Evolutionary conservation across 2,888 invertebrate genomes (phyloP).

Genomic region (Alloscopus bannaensis): DNA sequence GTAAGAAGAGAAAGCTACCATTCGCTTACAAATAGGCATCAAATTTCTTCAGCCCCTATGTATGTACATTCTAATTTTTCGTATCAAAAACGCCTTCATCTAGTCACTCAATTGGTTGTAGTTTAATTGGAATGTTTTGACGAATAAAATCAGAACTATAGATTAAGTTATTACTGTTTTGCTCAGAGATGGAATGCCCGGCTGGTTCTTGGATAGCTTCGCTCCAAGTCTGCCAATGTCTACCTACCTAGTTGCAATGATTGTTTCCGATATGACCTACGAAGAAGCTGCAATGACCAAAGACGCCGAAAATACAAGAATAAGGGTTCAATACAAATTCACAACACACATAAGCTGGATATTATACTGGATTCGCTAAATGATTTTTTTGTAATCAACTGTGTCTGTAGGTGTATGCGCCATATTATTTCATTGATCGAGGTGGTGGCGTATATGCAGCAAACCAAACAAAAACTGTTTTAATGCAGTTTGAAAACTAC

Average conservation of each 20-base stretch:
- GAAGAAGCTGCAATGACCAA: constrained; percentile 43
- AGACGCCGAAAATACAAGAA: constrained; percentile 24
- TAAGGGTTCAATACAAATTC: no score
- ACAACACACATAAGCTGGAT: no score
- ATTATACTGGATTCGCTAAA: neutral
- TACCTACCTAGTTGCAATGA: constrained; percentile 93
- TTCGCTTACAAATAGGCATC: constrained; percentile 64
- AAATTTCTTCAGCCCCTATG: constrained; percentile 59
- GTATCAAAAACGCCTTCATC: neutral
- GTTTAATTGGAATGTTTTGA: neutral
- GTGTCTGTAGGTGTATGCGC: constrained; percentile 59
- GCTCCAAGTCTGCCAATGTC: constrained; percentile 92
- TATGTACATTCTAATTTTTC: constrained; percentile 24
- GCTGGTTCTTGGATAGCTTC: constrained; percentile 83
- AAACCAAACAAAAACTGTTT: constrained; percentile 78
- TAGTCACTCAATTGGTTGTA: no score
- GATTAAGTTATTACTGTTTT: neutral
- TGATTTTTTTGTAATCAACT: neutral
- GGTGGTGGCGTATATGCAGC: constrained; percentile 66
- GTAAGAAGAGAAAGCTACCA: constrained; percentile 59
- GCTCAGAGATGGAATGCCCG: constrained; percentile 70
- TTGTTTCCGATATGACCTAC: constrained; percentile 88
- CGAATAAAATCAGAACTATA: neutral
- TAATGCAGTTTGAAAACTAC: constrained; percentile 84
- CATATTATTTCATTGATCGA: constrained; percentile 61